Conservation (phyloP, 2,888 invertebrate species). For the Coenonympha glycerion region DNA sequence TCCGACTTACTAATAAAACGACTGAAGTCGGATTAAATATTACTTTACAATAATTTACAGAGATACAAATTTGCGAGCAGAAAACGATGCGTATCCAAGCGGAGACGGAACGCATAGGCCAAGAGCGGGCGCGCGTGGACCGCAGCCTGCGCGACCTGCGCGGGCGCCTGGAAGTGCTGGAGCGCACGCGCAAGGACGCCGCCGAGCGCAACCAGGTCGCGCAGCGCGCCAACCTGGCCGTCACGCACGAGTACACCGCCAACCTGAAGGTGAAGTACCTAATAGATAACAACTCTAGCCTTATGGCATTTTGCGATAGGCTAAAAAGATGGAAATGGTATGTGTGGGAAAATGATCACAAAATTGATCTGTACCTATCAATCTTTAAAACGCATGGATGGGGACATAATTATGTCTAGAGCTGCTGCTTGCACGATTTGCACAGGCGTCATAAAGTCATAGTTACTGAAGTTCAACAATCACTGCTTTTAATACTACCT, state of each 20-base stretch:
- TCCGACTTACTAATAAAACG: too few species aligned
- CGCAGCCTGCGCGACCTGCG: constrained; percentile 77
- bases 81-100: constrained; percentile 82
- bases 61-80: constrained; percentile 80
- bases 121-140: constrained; percentile 74
- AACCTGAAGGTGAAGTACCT: constrained; percentile 63
- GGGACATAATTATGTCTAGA: too few species aligned
- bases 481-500: too few species aligned
- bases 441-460: too few species aligned
- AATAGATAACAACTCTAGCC: background rate
- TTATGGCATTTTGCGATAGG: too few species aligned
- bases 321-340: too few species aligned
- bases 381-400: too few species aligned
- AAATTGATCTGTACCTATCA: too few species aligned
- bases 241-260: constrained; percentile 73
- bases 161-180: constrained; percentile 75
- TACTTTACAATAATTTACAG: constrained; percentile 34
- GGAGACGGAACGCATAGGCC: constrained; percentile 76
- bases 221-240: constrained; percentile 75
- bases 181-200: constrained; percentile 78
- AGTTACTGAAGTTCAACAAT: too few species aligned
- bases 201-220: constrained; percentile 73
- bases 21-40: too few species aligned
- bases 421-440: too few species aligned
- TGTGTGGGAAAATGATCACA: too few species aligned